A percentile compares a stretch with the other conserved stretches of the same genome.
phyloP scores from a whole-genome alignment of 2,113 vertebrate genomes.

The Anhinga anhinga region DNA sequence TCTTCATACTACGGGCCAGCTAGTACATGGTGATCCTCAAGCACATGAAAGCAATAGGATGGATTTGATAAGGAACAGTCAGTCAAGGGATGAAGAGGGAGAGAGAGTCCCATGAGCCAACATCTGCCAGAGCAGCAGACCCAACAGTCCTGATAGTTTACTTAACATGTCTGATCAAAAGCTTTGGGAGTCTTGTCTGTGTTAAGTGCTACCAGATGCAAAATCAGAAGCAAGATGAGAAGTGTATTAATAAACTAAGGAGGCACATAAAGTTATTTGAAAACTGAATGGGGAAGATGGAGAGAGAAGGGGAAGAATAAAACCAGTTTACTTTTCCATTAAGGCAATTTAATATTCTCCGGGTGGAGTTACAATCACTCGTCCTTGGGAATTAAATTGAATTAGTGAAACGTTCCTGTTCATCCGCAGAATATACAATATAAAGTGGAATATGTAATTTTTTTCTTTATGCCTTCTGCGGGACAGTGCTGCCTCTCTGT shows the following conservation, averaged over 20 bases:
- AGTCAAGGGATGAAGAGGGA: neutral
- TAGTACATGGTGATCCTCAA: neutral
- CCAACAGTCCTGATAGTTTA: neutral
- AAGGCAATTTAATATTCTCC: constrained; percentile 43
- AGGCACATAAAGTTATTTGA: constrained; percentile 32
- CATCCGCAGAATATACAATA: neutral
- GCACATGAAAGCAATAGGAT: neutral
- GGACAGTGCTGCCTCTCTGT: neutral
- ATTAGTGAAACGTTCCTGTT: neutral
- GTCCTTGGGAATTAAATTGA: constrained; percentile 55
- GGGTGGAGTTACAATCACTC: neutral
- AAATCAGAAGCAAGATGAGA: constrained; percentile 52
- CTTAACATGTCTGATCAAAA: constrained; percentile 57
- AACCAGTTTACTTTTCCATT: constrained; percentile 59
- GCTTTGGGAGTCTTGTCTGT: constrained; percentile 26
- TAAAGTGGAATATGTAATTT: neutral
- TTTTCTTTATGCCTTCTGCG: neutral
- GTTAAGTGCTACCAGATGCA: constrained; percentile 54
- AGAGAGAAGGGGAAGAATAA: constrained; percentile 19
- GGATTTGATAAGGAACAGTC: neutral
- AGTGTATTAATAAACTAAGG: constrained; percentile 48
- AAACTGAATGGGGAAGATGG: constrained; percentile 22
- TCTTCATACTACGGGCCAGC: neutral
- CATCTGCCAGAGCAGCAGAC: constrained; percentile 36
- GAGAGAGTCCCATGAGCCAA: neutral